Evolutionary conservation across 2,113 vertebrate species (phyloP).

Genomic region (Chunga burmeisteri): DNA sequence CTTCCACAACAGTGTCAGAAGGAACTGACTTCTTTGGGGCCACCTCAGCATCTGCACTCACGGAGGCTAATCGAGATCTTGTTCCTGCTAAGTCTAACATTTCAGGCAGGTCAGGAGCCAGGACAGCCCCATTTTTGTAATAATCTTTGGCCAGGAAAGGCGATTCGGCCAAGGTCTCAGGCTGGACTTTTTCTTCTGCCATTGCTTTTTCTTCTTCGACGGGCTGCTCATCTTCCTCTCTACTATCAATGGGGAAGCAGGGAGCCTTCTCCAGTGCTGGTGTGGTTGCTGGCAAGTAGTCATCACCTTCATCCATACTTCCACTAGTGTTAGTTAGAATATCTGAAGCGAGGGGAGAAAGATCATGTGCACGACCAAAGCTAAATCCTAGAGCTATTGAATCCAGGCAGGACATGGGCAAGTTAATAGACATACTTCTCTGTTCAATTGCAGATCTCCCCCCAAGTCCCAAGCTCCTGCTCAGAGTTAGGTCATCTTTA

Average conservation of each 20-base stretch:
- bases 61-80: constrained; percentile 87
- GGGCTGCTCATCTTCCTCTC: constrained; percentile 64
- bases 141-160: constrained; percentile 79
- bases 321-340: constrained; percentile 95
- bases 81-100: constrained; percentile 94
- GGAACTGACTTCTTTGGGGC: constrained; percentile 82
- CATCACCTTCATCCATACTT: constrained; percentile 92
- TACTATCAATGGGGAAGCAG: constrained; percentile 80
- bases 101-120: constrained; percentile 94
- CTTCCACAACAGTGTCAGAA: constrained; percentile 75
- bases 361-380: constrained; percentile 86
- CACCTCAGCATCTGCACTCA: constrained; percentile 84
- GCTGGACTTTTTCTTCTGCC: constrained; percentile 70
- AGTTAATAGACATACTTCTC: constrained; percentile 96
- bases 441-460: constrained; percentile 93
- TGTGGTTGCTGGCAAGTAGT: constrained; percentile 92
- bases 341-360: constrained; percentile 94
- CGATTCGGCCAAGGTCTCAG: constrained; percentile 79
- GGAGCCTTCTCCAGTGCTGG: constrained; percentile 87
- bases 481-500: constrained; percentile 93
- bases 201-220: constrained; percentile 54
- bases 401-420: constrained; percentile 90
- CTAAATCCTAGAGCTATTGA: constrained; percentile 86
- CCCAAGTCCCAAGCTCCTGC: constrained; percentile 84
- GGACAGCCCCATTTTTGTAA: constrained; percentile 89